These are phyloP conservation scores for Leuctra nigra DNA, from an alignment of 2,888 invertebrate genomes.

Conservation along the genomic window DNA sequence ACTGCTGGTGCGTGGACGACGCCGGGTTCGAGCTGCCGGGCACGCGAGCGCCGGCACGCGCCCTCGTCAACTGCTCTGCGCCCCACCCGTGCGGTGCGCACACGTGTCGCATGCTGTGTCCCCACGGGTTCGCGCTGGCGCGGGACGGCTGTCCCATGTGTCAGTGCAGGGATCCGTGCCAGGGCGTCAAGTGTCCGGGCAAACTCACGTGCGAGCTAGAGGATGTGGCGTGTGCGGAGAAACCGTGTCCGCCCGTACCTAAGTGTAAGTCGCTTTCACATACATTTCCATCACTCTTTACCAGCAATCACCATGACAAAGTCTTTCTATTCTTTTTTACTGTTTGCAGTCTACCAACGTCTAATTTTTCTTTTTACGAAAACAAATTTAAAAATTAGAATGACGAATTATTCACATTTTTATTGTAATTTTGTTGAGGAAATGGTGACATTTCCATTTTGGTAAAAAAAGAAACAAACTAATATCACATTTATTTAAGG, in stretches of 20 bases:
- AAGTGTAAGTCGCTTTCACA: conserved; percentile 58
- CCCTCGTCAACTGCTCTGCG: conserved; percentile 58
- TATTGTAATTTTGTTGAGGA: no score
- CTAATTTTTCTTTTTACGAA: no score
- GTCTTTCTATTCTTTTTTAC: no score
- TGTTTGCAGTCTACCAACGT: no score
- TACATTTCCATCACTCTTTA: no score
- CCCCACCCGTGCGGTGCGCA: conserved; percentile 69
- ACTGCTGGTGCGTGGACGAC: conserved; percentile 46
- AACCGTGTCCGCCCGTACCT: conserved; percentile 78
- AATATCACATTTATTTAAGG: no score
- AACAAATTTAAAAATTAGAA: no score
- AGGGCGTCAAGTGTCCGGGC: conserved; percentile 63
- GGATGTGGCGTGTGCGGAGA: conserved; percentile 67
- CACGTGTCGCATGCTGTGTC: conserved; percentile 81
- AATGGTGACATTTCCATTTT: no score
- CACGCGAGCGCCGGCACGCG: conserved; percentile 34
- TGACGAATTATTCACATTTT: no score
- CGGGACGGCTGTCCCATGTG: conserved; percentile 66
- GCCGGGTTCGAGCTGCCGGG: conserved; percentile 40
- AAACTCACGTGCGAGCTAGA: conserved; percentile 69
- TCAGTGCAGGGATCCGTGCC: conserved; percentile 43
- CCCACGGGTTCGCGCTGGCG: conserved; percentile 69
- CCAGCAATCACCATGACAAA: no score
- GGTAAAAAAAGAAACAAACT: no score